These are phyloP conservation scores for Protobothrops mucrosquamatus DNA, from an alignment of 2,113 vertebrate genomes.

Conservation along the genomic window DNA sequence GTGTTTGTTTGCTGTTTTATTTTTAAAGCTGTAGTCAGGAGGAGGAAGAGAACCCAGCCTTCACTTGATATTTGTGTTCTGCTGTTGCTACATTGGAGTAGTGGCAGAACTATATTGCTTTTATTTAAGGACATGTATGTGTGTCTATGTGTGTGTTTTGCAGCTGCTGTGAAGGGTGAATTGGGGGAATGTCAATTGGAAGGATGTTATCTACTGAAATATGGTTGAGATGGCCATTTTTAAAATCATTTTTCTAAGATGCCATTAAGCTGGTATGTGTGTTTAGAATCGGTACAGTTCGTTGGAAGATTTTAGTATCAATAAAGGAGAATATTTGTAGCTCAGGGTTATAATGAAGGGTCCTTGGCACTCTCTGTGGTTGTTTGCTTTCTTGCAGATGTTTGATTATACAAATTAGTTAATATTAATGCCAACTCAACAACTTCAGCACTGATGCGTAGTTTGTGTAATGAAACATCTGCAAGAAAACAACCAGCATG, in stretches of 20 bases:
- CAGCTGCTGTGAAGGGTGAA: background rate
- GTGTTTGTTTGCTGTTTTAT: conserved; percentile 5
- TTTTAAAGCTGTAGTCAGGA: conserved; percentile 20
- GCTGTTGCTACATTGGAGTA: background rate
- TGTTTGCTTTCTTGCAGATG: background rate
- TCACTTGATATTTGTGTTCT: conserved; percentile 35
- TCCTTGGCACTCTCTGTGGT: background rate
- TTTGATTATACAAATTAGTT: background rate
- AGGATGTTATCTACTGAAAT: background rate
- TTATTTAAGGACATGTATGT: background rate
- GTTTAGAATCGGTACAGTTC: background rate
- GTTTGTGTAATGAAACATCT: background rate
- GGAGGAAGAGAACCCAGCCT: background rate
- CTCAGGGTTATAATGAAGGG: background rate
- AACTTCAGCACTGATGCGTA: background rate
- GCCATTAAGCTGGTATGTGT: background rate
- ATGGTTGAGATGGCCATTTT: background rate
- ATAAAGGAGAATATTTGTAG: background rate
- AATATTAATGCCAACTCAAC: background rate
- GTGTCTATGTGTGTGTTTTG: background rate
- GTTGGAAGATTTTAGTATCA: background rate
- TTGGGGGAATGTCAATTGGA: background rate
- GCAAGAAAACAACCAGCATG: background rate
- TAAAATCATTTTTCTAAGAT: background rate
- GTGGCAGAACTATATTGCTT: background rate